These are phyloP conservation scores for Synergus laeviventris DNA, from an alignment of 2,888 invertebrate species.

Conservation along the genomic window DNA sequence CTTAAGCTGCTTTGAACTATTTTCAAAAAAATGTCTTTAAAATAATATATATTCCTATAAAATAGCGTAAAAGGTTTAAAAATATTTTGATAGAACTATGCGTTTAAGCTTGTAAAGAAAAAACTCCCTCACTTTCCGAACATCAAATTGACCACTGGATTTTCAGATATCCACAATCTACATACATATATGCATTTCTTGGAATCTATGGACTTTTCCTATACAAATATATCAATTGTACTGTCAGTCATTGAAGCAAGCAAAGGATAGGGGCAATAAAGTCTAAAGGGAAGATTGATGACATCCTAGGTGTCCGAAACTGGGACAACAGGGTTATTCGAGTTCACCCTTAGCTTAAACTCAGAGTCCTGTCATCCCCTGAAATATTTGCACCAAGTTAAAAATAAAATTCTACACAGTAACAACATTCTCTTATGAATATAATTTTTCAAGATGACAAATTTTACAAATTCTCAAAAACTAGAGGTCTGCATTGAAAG, in stretches of 20 bases:
- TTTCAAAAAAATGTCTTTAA: too few species aligned
- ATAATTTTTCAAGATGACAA: slow-evolving; percentile 3
- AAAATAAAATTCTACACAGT: background rate
- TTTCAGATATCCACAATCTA: background rate
- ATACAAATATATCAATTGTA: slow-evolving; percentile 17
- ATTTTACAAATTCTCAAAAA: background rate
- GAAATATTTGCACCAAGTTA: background rate
- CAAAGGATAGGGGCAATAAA: slow-evolving; percentile 55
- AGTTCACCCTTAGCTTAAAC: slow-evolving; percentile 5
- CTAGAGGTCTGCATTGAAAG: background rate
- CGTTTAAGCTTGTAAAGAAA: background rate
- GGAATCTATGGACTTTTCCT: background rate
- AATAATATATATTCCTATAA: too few species aligned
- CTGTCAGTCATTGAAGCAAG: slow-evolving; percentile 36
- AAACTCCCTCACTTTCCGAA: background rate
- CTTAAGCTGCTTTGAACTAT: too few species aligned
- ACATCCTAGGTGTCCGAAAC: slow-evolving; percentile 56
- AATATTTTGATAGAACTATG: background rate
- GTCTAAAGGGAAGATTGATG: slow-evolving; percentile 60
- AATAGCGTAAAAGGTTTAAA: too few species aligned
- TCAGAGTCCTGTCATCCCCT: background rate
- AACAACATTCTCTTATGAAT: background rate
- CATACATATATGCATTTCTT: background rate
- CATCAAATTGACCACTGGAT: background rate
- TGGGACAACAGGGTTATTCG: slow-evolving; percentile 48